Evolutionary conservation across 2,888 invertebrate genomes (phyloP), one percentile per base, ranked within the genome.

Genomic region (Dusona sp.): DNA sequence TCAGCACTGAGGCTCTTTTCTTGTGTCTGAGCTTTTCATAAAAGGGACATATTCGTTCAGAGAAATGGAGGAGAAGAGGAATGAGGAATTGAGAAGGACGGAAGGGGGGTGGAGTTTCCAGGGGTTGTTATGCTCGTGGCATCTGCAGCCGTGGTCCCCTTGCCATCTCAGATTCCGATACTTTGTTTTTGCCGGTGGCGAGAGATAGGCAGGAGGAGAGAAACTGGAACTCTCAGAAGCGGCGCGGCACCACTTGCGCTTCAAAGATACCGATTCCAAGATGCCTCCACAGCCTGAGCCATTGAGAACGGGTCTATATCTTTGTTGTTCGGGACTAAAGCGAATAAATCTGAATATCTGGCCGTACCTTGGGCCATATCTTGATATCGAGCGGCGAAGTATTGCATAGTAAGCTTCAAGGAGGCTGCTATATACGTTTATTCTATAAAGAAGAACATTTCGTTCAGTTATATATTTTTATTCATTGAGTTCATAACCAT

Each of bases 131-230:
- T 91, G 90, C 90, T 85, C 88, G 87, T 88, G 91, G 90, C 92
- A 92, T 91, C 92, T 92, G 92, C 90, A 90, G 90, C 91, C 90
- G 77, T 81, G 91, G 88, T 88, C 89, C 89, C 89, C 81, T 75
- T 83, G 88, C 88, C 61, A 79, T 86, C 84, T 87, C 88, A 89
- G 89, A 91, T 90, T 90, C 90, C 88, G 89, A 89, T 90, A 89
- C 89, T 91, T 90, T 91, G 89, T 90, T 90, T 91, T 89, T 85
- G 88, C 87, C 88, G 72, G 70, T 67, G 78, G 86, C 84, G 65
- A 29, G 16, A 29, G 16, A 61, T 11, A 16, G 29, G 61, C 29
- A 61, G 61, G 29, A 61, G 67, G 51, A 42, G 79, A 72, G 57
- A 61, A 45, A 45, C 38, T 61, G 48, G 36, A 79, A 72, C 72